These are phyloP conservation scores for Sardina pilchardus DNA, from an alignment of 2,113 vertebrate genomes.

Conservation along the genomic window DNA sequence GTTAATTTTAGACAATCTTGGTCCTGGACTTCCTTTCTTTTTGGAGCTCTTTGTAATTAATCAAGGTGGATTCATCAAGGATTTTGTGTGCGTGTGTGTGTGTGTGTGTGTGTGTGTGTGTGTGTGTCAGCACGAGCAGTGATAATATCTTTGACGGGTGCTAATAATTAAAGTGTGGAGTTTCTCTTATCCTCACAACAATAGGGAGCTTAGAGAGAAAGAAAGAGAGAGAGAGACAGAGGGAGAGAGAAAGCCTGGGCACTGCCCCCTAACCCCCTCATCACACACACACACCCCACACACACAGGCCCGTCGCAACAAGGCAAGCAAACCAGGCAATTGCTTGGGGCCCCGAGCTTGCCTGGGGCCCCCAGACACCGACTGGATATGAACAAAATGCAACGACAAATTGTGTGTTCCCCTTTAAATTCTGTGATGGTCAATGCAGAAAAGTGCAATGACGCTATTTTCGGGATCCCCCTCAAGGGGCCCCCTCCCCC, in stretches of 20 bases:
- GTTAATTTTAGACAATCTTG: constrained; percentile 26
- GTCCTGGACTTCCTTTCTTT: background rate
- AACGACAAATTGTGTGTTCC: too few relatives aligned
- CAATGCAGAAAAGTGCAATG: too few relatives aligned
- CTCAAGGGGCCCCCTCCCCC: too few relatives aligned
- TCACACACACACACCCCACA: background rate
- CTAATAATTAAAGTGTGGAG: constrained; percentile 60
- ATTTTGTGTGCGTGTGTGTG: constrained; percentile 38
- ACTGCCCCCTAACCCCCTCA: background rate
- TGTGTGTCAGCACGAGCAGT: background rate
- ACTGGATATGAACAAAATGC: too few relatives aligned
- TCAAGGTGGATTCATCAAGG: constrained; percentile 37
- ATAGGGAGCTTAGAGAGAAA: constrained; percentile 33
- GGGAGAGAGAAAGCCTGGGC: constrained; percentile 30
- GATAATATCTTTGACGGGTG: constrained; percentile 45
- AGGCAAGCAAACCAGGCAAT: too few relatives aligned
- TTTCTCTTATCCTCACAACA: constrained; percentile 49
- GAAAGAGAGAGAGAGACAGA: constrained; percentile 47
- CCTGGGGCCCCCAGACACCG: too few relatives aligned
- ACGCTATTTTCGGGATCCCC: too few relatives aligned
- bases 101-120: constrained; percentile 10
- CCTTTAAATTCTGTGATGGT: too few relatives aligned
- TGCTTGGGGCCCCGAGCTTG: too few relatives aligned
- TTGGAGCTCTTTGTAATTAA: constrained; percentile 29
- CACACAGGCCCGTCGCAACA: too few relatives aligned